A percentile compares a stretch with the other conserved stretches of the same genome.
Evolutionary conservation across 2,888 invertebrate genomes (phyloP).

Genomic region (Aromia moschata): DNA sequence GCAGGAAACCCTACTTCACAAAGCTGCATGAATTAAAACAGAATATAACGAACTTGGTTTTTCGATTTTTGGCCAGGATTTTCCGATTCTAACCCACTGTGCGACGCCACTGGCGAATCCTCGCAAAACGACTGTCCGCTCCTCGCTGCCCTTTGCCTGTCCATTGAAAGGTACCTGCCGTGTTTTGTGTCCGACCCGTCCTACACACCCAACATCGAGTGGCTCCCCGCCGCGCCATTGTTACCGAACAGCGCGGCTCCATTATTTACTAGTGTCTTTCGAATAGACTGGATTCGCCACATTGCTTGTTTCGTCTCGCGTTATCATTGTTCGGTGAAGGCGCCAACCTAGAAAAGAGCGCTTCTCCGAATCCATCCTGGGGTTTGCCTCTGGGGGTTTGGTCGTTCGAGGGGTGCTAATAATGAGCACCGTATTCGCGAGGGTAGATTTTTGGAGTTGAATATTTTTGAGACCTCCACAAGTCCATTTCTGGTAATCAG

Average conservation of each 20-base stretch:
- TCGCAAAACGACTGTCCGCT: conserved; percentile 4
- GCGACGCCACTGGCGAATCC: conserved; percentile 3
- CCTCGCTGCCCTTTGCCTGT: conserved; percentile 23
- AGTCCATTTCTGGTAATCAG: too few species aligned
- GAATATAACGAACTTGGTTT: too few species aligned
- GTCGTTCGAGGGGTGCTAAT: conserved; percentile 2
- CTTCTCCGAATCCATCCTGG: conserved; percentile 14
- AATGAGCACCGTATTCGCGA: conserved; percentile 2
- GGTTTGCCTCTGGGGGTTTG: not conserved
- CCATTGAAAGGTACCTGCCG: conserved; percentile 32
- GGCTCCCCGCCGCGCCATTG: conserved; percentile 54
- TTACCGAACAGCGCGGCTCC: conserved; percentile 41
- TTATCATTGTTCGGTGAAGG: conserved; percentile 48
- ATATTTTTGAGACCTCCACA: too few species aligned
- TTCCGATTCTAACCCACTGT: too few species aligned
- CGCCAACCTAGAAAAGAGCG: conserved; percentile 4
- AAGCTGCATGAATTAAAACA: too few species aligned
- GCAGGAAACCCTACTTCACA: too few species aligned
- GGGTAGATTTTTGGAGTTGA: not conserved
- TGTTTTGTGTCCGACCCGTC: conserved; percentile 38
- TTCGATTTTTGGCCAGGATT: too few species aligned
- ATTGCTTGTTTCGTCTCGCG: conserved; percentile 51
- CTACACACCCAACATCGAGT: conserved; percentile 50
- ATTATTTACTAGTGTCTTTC: conserved; percentile 55
- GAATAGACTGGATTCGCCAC: conserved; percentile 51